Evolutionary conservation across 2,888 invertebrate genomes (phyloP).

Genomic region (Drosophila quinaria): DNA sequence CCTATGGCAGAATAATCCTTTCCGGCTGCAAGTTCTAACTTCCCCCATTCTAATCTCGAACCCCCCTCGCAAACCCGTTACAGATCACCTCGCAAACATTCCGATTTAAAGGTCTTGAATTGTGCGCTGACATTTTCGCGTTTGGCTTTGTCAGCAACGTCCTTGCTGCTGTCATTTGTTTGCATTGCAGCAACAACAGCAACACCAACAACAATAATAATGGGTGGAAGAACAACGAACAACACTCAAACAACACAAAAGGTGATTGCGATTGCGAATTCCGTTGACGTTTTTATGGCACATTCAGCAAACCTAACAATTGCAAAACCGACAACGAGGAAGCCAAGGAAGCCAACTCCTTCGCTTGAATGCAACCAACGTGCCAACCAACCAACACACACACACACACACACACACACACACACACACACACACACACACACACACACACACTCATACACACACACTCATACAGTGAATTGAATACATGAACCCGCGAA

Average conservation of each 20-base stretch:
- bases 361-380: constrained; percentile 46
- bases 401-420: constrained; percentile 11
- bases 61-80: background rate
- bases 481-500: constrained; percentile 31
- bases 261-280: constrained; percentile 82
- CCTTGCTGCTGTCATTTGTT: constrained; percentile 81
- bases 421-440: constrained; percentile 22
- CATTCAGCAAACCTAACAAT: constrained; percentile 75
- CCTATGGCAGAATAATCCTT: constrained; percentile 71
- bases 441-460: constrained; percentile 21
- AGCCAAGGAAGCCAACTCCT: constrained; percentile 61
- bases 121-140: constrained; percentile 78
- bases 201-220: constrained; percentile 37
- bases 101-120: constrained; percentile 33
- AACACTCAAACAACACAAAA: constrained; percentile 76
- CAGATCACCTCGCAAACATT: background rate
- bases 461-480: constrained; percentile 7
- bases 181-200: constrained; percentile 61
- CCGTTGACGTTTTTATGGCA: constrained; percentile 76
- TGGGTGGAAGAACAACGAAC: constrained; percentile 32
- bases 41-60: background rate
- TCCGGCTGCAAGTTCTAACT: constrained; percentile 63
- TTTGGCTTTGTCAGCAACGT: constrained; percentile 79
- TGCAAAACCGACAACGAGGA: constrained; percentile 55
- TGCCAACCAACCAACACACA: constrained; percentile 20